phyloP scores from a whole-genome alignment of 2,888 invertebrate genomes.

The Campoplex capitator region DNA sequence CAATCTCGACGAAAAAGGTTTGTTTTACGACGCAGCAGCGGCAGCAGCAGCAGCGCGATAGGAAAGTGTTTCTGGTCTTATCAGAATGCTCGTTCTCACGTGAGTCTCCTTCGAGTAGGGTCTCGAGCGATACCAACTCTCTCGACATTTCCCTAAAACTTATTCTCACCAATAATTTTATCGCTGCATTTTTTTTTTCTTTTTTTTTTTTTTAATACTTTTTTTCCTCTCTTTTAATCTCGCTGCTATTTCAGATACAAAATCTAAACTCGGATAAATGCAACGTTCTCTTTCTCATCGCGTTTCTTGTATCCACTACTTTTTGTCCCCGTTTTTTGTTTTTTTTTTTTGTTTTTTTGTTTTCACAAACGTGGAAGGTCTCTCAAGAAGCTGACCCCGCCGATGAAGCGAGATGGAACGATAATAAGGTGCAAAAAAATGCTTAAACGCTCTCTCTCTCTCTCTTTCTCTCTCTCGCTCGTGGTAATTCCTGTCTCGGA shows the following conservation, averaged over 20 bases:
- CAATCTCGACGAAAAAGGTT: background rate
- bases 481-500: constrained; percentile 41
- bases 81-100: background rate
- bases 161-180: background rate
- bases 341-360: background rate
- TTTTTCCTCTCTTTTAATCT: background rate
- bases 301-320: background rate
- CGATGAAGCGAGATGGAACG: constrained; percentile 48
- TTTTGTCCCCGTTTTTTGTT: background rate
- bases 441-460: constrained; percentile 13
- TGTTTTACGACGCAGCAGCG: background rate
- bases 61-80: background rate
- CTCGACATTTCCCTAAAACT: background rate
- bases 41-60: background rate
- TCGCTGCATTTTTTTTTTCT: no score
- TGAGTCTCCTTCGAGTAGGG: background rate
- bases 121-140: background rate
- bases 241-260: background rate
- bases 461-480: background rate
- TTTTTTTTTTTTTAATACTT: no score
- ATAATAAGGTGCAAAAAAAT: constrained; percentile 61
- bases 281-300: background rate
- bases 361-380: constrained; percentile 35
- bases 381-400: constrained; percentile 43
- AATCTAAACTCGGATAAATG: background rate